phyloP scores from a whole-genome alignment of 2,113 vertebrate genomes.

The Malurus alboscapulatus region DNA sequence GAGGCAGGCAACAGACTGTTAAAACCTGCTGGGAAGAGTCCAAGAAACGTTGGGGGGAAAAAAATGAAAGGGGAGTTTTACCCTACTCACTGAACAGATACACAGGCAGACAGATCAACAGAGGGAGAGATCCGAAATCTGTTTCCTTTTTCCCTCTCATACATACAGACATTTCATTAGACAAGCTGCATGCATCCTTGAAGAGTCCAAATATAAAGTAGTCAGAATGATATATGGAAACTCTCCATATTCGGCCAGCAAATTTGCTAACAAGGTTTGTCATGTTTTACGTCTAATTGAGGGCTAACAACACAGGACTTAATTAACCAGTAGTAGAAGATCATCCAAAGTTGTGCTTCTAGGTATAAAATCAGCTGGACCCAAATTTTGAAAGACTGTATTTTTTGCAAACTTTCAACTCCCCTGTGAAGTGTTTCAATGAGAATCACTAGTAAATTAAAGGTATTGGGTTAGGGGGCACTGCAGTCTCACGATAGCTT shows the following conservation, averaged over 20 bases:
- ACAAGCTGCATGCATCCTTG: background rate
- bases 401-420: background rate
- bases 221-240: background rate
- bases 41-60: conserved; percentile 21
- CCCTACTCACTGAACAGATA: conserved; percentile 2
- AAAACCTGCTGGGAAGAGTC: conserved; percentile 64
- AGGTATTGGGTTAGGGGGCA: background rate
- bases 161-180: background rate
- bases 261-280: conserved; percentile 31
- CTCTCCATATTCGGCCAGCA: background rate
- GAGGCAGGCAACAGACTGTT: conserved; percentile 72
- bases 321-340: conserved; percentile 37
- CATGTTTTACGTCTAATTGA: background rate
- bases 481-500: background rate
- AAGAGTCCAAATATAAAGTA: background rate
- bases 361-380: conserved; percentile 41
- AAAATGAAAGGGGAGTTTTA: conserved; percentile 10
- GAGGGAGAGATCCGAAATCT: background rate
- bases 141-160: background rate
- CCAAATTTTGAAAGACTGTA: conserved; percentile 8
- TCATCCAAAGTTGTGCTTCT: background rate
- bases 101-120: background rate
- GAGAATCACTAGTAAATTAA: background rate
- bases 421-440: background rate
- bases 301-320: background rate